Evolutionary conservation across 2,888 invertebrate species (phyloP), one percentile per base, ranked within the genome.

Genomic region (Macrosiphum euphorbiae): DNA sequence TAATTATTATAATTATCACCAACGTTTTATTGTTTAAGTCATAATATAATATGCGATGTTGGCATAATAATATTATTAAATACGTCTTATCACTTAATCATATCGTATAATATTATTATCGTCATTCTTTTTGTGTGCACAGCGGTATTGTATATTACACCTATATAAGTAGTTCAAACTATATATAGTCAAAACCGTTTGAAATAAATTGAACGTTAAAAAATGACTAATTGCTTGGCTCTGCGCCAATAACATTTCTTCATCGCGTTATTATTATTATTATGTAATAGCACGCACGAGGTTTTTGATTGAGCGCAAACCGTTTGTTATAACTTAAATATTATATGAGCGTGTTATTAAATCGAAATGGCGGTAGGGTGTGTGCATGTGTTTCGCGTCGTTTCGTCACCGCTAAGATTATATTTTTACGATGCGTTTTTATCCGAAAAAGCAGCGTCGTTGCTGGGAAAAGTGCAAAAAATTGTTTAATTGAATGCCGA

Each of bases 201-300:
- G 41, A 61, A 87, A 87, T 92, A 87, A 91, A 91, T 91, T 86
- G 85, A 85, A 91, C 85, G 91, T 91, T 86, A 91, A 91, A 58
- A 91, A 91, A 58, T 91, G 86, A 91, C 86, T 86, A 91, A 86
- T 91, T 86, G 92, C 61, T 50, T 86, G 92, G 87, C 26, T 61
- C 50, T 0, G 16, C 7, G 92, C 86, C 92, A 87, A 50, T 92
- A n/a, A 87, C 87, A 87, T 92, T 87, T 92, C 86, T 86, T 55
- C 58, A n/a, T 85, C 44, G 44, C 47, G n/a, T 47, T 52, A 55
- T 35, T 86, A 44, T 35, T 86, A 44, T 67, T 55, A 86, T 91
- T 86, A 86, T 86, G 85, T 91, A 92, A 87, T 55, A 86, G 35
- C 86, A 58, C 61, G 92, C 86, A 50, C 61, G 86, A 92, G 92